These are phyloP conservation scores for Gastracanthus pulcherrimus DNA, from an alignment of 2,888 invertebrate genomes.

Conservation along the genomic window DNA sequence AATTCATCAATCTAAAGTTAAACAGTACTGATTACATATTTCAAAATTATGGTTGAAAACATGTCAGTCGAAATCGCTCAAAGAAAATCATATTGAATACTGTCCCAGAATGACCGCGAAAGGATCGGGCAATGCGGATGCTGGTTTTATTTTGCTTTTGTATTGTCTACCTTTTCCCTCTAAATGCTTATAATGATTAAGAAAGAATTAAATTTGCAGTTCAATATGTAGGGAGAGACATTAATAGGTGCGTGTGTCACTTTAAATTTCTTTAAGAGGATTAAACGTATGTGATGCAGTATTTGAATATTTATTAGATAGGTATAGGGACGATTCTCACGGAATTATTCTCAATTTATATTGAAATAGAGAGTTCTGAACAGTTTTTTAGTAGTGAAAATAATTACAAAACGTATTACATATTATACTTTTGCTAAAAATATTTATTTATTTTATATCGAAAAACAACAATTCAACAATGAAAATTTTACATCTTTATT, in stretches of 20 bases:
- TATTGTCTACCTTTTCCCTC: no score
- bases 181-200: no score
- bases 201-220: not conserved
- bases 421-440: no score
- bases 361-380: slow-evolving; percentile 8
- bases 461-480: not conserved
- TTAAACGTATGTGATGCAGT: slow-evolving; percentile 7
- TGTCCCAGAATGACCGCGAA: no score
- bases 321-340: not conserved
- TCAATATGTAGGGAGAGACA: not conserved
- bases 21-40: slow-evolving; percentile 13
- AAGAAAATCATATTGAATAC: no score
- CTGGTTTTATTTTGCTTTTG: no score
- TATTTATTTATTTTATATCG: no score
- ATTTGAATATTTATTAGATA: slow-evolving; percentile 26
- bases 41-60: slow-evolving; percentile 16
- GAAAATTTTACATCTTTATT: no score
- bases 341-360: slow-evolving; percentile 21
- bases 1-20: slow-evolving; percentile 20
- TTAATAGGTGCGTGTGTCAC: not conserved
- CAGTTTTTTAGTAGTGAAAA: no score
- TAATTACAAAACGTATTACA: not conserved
- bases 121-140: no score
- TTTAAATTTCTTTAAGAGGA: slow-evolving; percentile 6
- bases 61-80: not conserved